Conservation (phyloP, 2,888 invertebrate species). For the Protophormia terraenovae region DNA sequence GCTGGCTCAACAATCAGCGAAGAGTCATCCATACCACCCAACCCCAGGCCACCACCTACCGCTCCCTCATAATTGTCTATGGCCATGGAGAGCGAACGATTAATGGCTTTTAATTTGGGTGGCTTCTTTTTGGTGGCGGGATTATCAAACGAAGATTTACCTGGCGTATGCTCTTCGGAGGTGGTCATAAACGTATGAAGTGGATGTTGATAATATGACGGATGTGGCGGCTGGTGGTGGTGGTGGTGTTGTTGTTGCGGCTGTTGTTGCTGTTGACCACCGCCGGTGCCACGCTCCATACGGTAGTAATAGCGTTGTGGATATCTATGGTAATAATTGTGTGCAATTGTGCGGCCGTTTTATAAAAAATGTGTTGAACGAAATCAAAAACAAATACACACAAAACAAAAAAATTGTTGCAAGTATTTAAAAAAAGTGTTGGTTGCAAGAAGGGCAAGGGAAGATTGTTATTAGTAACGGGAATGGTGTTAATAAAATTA, state of each 20-base stretch:
- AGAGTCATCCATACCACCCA: conserved; percentile 73
- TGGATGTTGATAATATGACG: conserved; percentile 69
- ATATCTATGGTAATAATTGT: conserved; percentile 79
- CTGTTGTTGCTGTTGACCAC: conserved; percentile 76
- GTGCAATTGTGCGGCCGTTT: conserved; percentile 80
- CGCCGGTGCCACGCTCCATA: conserved; percentile 81
- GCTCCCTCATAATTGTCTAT: conserved; percentile 79
- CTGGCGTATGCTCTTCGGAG: conserved; percentile 69
- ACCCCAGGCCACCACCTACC: conserved; percentile 62
- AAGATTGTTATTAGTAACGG: conserved; percentile 6
- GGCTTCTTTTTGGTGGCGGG: conserved; percentile 80
- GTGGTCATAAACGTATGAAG: conserved; percentile 74
- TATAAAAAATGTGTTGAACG: conserved; percentile 46
- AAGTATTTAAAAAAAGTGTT: not conserved
- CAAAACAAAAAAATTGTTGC: conserved; percentile 35
- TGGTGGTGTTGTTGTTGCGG: conserved; percentile 61
- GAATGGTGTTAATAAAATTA: not conserved
- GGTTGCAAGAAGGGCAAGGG: not conserved
- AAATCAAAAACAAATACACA: conserved; percentile 50
- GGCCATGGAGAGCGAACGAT: conserved; percentile 81
- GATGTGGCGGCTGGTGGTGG: conserved; percentile 47
- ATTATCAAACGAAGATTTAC: conserved; percentile 80
- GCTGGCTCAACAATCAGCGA: conserved; percentile 79
- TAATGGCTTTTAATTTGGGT: conserved; percentile 81
- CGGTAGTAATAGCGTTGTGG: conserved; percentile 80